Base-by-base conservation (phyloP, 1,140 invertebrate genomes). In the Zaprionus inermis region DNA sequence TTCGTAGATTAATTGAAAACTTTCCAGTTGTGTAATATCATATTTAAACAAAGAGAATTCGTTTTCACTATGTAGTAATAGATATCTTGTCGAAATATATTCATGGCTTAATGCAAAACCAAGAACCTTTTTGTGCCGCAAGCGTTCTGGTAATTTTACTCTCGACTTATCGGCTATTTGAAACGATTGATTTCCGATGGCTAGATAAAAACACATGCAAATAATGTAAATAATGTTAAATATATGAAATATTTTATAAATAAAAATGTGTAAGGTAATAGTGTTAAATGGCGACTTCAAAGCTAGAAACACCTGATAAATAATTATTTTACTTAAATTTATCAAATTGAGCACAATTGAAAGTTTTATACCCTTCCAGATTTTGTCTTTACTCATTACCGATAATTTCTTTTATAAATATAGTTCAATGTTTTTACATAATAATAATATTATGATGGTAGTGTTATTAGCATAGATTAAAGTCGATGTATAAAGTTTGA, bases 61-160 rank as follows among this genome's bases (percentile, higher is more conserved):
- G 64, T 82, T 88, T 52, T 86, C 82, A 3, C 72, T 44, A 24
- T 82, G 77, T 2, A 88, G 16, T 34, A 86, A 22, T 36, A 86
- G 28, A n/a, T 79, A 12, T 0, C 59, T 46, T 16, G 52, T 22
- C 1, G 14, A 5, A 11, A 49, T 1, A 57, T 30, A 20, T 7
- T 38, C 36, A 6, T 41, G 22, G 41, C 30, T 65, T 6, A 63
- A 22, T 20, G 55, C 70, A 34, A 83, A 79, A 16, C 82, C 82
- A 12, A 82, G 79, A 1, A 86, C 61, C 24, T 86, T 86, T 54
- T 70, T 78, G 2, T 58, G 46, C 5, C 63, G 58, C 16, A 54
- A 34, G 12, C 51, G 18, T 9, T 49, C 16, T 20, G 79, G 72
- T 20, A 86, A 12, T 7, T 64, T 30, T 2, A 61, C 20, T 44